Evolutionary conservation across 2,888 invertebrate species (phyloP), one percentile per base, ranked within the genome.

Genomic region (Lasioglossum marginatum): DNA sequence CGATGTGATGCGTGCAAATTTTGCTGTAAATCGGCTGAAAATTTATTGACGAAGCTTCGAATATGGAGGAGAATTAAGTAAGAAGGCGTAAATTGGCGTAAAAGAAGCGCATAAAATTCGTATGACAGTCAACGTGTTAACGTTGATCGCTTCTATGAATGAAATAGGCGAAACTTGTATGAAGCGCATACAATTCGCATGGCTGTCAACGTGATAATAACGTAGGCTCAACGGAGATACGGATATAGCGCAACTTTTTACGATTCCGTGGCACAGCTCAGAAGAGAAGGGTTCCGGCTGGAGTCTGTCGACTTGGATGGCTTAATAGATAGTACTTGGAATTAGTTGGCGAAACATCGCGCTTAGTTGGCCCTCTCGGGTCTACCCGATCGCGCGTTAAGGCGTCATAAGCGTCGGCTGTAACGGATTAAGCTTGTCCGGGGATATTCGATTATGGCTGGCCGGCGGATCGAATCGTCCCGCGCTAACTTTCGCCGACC

Each of bases 401-500:
- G 78, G 77, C 85, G 80, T 84, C 79, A 82, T 80, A 77, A 77
- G 70, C 81, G 80, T 37, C 77, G 78, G 34, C 70, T 57, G 83
- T 86, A 89, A 80, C 75, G 89, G 81, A 86, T 90, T 87, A 87
- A 82, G 90, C 78, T 63, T 71, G 82, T 83, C 86, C 74, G 73
- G 81, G 87, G 66, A 92, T 57, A 57, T 92, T 92, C 92, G 90
- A 93, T 93, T 92, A 92, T 87, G 90, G 89, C 87, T 83, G 79
- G 81, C 80, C 86, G 68, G 85, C 71, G 86, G 89, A 91, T 92
- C 91, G 90, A 91, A 92, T 92, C 92, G 92, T 91, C 90, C 85
- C 74, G 78, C 85, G 78, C 77, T 93, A 94, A 94, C 93, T 94
- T 93, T 89, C 63, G 89, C 82, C 90, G 85, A 94, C 93, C 94